phyloP scores from a whole-genome alignment of 2,113 vertebrate species.

The Arizona elegans region DNA sequence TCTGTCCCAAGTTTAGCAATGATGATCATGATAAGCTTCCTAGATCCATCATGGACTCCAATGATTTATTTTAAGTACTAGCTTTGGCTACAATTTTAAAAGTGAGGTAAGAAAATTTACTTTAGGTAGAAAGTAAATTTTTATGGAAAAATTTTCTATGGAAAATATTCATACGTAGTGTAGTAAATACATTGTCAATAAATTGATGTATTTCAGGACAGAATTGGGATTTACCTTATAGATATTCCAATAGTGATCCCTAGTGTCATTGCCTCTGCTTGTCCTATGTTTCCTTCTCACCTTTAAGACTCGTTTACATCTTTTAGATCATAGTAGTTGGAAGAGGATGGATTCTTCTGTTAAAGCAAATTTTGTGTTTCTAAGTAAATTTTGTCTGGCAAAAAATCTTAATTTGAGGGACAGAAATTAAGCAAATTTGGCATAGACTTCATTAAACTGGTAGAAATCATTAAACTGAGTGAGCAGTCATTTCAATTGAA shows the following conservation, averaged over 20 bases:
- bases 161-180: background rate
- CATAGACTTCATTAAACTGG: background rate
- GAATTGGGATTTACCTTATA: background rate
- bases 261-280: background rate
- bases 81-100: background rate
- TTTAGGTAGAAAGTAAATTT: background rate
- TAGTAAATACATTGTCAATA: background rate
- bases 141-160: background rate
- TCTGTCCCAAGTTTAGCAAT: background rate
- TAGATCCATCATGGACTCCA: background rate
- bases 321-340: background rate
- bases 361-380: background rate
- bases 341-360: background rate
- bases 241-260: background rate
- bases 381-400: background rate
- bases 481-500: background rate
- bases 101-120: background rate
- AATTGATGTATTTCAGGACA: background rate
- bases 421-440: background rate
- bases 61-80: background rate
- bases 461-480: background rate
- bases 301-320: background rate
- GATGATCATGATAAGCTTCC: background rate
- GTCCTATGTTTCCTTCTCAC: background rate
- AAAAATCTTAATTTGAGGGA: background rate